Evolutionary conservation across 2,113 vertebrate species (phyloP).

Genomic region (Suncus etruscus): DNA sequence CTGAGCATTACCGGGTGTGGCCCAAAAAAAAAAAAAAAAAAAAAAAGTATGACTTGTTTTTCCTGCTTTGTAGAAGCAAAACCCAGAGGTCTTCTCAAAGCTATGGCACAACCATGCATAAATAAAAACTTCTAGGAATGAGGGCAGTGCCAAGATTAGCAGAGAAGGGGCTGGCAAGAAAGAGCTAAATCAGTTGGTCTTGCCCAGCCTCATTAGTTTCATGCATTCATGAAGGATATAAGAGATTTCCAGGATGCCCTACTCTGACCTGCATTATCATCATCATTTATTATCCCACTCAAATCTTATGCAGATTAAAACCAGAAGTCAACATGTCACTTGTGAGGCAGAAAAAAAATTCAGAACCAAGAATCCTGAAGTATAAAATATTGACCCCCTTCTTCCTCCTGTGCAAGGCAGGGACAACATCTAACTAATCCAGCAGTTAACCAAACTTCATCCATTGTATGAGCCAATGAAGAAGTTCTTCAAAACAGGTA

Average conservation of each 20-base stretch:
- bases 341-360: neutral
- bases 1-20: too few relatives aligned
- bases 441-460: too few relatives aligned
- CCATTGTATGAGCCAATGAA: neutral
- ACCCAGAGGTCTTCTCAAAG: neutral
- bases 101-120: neutral
- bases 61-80: neutral
- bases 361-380: neutral
- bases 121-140: neutral
- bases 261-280: too few relatives aligned
- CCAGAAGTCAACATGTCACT: neutral
- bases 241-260: neutral
- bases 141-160: rapidly evolving
- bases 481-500: neutral
- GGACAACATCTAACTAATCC: neutral
- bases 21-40: too few relatives aligned
- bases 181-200: neutral
- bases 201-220: too few relatives aligned
- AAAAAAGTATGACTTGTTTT: neutral
- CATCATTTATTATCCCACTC: neutral
- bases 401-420: neutral
- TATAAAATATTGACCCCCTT: neutral
- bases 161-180: neutral
- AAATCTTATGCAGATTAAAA: neutral
- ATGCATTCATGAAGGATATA: rapidly evolving